These are phyloP conservation scores for Eremophila alpestris DNA, from an alignment of 2,797 vertebrate genomes.

Conservation along the genomic window DNA sequence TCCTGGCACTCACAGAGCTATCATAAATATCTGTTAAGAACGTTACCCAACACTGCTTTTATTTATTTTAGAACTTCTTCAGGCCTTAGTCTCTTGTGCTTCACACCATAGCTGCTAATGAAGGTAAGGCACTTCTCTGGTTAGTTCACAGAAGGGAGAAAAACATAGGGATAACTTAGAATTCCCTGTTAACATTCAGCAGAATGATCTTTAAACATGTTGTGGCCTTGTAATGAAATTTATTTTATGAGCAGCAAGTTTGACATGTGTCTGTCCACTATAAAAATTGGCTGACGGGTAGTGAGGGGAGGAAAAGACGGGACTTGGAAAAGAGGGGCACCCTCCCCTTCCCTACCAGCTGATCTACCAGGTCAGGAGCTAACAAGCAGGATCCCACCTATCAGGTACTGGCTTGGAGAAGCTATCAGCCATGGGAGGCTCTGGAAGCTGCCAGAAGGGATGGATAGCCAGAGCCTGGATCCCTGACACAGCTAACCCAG, in stretches of 20 bases:
- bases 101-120: accelerated
- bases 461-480: neutral
- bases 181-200: neutral
- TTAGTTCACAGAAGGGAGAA: accelerated
- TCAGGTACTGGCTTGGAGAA: neutral
- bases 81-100: neutral
- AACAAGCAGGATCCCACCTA: neutral
- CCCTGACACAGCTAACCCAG: accelerated
- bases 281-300: accelerated
- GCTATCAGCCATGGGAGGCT: accelerated
- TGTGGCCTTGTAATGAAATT: neutral
- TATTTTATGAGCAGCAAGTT: neutral
- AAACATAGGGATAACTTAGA: neutral
- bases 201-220: accelerated
- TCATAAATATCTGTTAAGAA: neutral
- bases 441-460: accelerated
- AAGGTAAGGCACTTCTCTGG: neutral
- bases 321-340: neutral
- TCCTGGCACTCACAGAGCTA: neutral
- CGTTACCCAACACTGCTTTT: neutral
- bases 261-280: accelerated
- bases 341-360: neutral
- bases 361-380: neutral
- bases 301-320: neutral
- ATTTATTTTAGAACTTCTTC: neutral